Conservation (phyloP, 2,113 vertebrate genomes). For the Junco hyemalis region DNA sequence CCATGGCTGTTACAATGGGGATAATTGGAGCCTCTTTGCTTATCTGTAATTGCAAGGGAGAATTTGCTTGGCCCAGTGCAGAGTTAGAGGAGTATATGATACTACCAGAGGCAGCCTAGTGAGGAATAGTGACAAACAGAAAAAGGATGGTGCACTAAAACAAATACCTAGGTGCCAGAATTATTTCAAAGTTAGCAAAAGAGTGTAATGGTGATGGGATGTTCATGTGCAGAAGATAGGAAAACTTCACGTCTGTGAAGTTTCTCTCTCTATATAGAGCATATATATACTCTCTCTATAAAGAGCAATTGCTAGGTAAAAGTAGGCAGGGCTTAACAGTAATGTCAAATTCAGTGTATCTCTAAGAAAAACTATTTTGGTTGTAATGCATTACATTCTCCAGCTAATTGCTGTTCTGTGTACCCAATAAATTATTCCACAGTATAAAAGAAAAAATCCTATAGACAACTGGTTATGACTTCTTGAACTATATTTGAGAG, state of each 20-base stretch:
- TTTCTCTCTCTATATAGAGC: too few relatives aligned
- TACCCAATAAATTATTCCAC: not conserved
- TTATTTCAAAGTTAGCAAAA: constrained; percentile 36
- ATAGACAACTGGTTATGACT: not conserved
- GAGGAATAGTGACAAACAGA: constrained; percentile 29
- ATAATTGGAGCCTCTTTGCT: constrained; percentile 46
- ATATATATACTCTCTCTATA: not conserved
- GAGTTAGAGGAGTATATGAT: not conserved
- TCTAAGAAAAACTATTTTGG: not conserved
- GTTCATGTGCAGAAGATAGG: not conserved
- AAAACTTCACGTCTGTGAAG: not conserved
- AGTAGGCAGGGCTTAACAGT: not conserved
- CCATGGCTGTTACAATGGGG: not conserved
- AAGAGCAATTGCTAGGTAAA: not conserved
- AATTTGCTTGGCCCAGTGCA: constrained; percentile 17
- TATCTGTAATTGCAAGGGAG: constrained; percentile 38
- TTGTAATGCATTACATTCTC: not conserved
- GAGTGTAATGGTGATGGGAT: not conserved
- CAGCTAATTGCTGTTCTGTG: not conserved
- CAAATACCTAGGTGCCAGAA: not conserved
- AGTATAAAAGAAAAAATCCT: not conserved
- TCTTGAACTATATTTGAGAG: not conserved
- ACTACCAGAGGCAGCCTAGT: constrained; percentile 37
- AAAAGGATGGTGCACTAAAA: constrained; percentile 32
- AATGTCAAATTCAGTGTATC: not conserved